Evolutionary conservation across 2,113 vertebrate species (phyloP).

Genomic region (Eubucco bourcierii): DNA sequence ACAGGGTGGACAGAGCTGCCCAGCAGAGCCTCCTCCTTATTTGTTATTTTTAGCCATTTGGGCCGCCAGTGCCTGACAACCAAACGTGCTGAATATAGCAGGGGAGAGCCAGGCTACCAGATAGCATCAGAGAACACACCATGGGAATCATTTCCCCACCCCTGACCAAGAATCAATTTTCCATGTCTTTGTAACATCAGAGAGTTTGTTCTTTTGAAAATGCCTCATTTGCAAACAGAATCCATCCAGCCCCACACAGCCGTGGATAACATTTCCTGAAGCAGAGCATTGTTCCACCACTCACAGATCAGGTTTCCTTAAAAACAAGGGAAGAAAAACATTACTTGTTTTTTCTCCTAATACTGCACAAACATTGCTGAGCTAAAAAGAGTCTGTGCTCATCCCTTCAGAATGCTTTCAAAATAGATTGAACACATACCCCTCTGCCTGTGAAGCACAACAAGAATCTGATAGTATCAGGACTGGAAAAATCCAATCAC

Average conservation of each 20-base stretch:
- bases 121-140: constrained; percentile 70
- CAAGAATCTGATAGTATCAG: constrained; percentile 62
- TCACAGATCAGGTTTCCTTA: constrained; percentile 72
- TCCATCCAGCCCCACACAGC: constrained; percentile 63
- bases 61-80: constrained; percentile 79
- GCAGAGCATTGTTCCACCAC: constrained; percentile 69
- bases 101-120: constrained; percentile 73
- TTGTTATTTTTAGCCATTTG: constrained; percentile 83
- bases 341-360: constrained; percentile 68
- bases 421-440: constrained; percentile 59
- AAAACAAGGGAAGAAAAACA: constrained; percentile 78
- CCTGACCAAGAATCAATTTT: constrained; percentile 73
- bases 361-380: constrained; percentile 66
- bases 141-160: constrained; percentile 74
- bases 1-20: constrained; percentile 61
- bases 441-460: constrained; percentile 37
- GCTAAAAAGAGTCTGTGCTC: constrained; percentile 61
- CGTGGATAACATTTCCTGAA: constrained; percentile 77
- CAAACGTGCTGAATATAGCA: constrained; percentile 79
- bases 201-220: constrained; percentile 66
- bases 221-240: constrained; percentile 71
- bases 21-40: constrained; percentile 71
- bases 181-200: constrained; percentile 75
- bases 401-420: constrained; percentile 65
- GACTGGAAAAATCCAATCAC: constrained; percentile 47